These are phyloP conservation scores for Odontocerum albicorne DNA, from an alignment of 2,888 invertebrate species.

Conservation along the genomic window DNA sequence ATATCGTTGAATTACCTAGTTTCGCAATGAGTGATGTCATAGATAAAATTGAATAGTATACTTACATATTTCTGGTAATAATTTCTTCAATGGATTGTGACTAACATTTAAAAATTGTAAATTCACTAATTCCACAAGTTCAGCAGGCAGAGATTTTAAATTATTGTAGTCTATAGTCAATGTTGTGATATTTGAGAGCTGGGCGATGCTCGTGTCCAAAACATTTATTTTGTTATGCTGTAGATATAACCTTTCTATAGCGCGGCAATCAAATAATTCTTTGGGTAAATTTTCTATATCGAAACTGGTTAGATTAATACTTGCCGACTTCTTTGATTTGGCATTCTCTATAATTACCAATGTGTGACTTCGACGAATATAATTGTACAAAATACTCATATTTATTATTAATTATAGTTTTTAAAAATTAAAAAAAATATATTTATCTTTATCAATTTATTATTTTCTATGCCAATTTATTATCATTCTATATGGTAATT, in stretches of 20 bases:
- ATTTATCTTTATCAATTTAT: no score
- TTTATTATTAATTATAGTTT: conserved; percentile 12
- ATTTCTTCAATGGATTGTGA: conserved; percentile 45
- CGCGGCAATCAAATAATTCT: conserved; percentile 41
- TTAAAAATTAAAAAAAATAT: no score
- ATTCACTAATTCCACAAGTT: conserved; percentile 41
- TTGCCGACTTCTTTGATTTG: conserved; percentile 40
- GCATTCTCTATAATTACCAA: conserved; percentile 46
- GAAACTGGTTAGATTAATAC: conserved; percentile 43
- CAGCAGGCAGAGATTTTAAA: conserved; percentile 43
- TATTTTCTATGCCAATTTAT: no score
- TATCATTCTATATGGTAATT: no score
- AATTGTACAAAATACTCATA: conserved; percentile 46
- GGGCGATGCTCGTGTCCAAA: conserved; percentile 40
- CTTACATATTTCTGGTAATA: conserved; percentile 42
- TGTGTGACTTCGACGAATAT: conserved; percentile 44
- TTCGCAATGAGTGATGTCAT: no score
- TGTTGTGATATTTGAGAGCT: conserved; percentile 43
- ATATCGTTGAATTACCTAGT: no score
- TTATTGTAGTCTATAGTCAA: conserved; percentile 46
- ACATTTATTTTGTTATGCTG: conserved; percentile 43
- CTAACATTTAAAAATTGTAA: conserved; percentile 45
- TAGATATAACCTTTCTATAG: conserved; percentile 42
- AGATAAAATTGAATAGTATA: no score
- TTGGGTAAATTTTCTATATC: conserved; percentile 44